These are phyloP conservation scores for Anguilla megastoma DNA, from an alignment of 2,797 vertebrate species.

Conservation along the genomic window DNA sequence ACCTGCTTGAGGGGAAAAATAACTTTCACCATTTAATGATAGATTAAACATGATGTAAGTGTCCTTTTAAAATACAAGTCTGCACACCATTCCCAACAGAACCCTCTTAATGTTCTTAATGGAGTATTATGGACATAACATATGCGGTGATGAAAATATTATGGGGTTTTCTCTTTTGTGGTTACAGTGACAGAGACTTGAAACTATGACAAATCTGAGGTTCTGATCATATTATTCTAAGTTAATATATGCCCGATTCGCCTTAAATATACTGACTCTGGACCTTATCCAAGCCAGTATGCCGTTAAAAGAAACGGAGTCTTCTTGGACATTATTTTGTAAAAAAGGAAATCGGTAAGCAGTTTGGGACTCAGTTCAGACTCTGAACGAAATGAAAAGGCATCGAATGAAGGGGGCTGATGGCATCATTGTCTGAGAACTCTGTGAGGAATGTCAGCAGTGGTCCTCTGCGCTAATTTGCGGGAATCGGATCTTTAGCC, in stretches of 20 bases:
- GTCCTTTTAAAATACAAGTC: neutral
- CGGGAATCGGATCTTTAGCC: slow-evolving; percentile 53
- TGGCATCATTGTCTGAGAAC: slow-evolving; percentile 40
- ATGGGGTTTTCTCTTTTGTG: neutral
- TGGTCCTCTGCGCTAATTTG: slow-evolving; percentile 38
- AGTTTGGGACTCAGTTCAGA: neutral
- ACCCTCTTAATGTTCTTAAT: neutral
- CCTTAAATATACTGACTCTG: neutral
- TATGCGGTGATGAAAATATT: neutral
- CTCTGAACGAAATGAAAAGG: neutral
- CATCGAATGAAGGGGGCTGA: slow-evolving; percentile 12
- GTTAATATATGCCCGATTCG: neutral
- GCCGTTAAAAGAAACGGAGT: neutral
- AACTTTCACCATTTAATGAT: neutral
- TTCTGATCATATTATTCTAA: neutral
- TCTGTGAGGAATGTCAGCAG: slow-evolving; percentile 22
- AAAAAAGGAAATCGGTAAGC: neutral
- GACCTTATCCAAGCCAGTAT: too few species aligned
- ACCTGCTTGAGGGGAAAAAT: neutral
- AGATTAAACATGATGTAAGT: neutral
- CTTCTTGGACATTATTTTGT: neutral
- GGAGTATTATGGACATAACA: neutral
- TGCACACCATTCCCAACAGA: neutral
- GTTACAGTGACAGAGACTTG: neutral
- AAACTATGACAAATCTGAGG: neutral